Evolutionary conservation across 2,888 invertebrate species (phyloP).

Genomic region (Bombylius major): DNA sequence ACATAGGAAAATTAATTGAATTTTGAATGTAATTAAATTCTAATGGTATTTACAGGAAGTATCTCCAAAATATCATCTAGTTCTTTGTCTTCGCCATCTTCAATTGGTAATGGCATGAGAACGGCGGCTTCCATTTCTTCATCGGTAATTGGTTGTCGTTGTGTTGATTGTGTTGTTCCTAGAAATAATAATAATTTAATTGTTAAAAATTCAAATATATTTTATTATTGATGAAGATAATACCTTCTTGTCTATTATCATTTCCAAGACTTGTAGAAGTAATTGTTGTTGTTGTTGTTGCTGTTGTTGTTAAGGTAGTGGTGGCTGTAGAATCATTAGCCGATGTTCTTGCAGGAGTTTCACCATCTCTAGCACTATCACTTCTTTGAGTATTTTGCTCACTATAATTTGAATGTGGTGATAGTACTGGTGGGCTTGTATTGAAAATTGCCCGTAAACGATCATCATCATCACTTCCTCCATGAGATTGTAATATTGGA

Average conservation of each 20-base stretch:
- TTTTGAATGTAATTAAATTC: too few species aligned
- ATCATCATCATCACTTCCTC: conserved; percentile 2
- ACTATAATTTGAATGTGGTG: too few species aligned
- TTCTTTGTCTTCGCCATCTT: conserved; percentile 11
- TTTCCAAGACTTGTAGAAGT: too few species aligned
- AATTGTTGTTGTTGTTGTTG: not conserved
- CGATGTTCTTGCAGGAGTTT: not conserved
- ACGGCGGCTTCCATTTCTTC: conserved; percentile 8
- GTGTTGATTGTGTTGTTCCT: not conserved
- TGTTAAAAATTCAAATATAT: too few species aligned
- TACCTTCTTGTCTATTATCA: not conserved
- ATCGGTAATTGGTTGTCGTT: not conserved
- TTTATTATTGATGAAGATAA: too few species aligned
- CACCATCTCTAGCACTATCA: too few species aligned
- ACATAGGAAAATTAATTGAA: not conserved
- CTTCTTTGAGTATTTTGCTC: too few species aligned
- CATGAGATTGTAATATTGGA: not conserved
- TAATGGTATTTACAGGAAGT: conserved; percentile 4
- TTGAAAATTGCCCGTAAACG: not conserved
- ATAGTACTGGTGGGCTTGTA: too few species aligned
- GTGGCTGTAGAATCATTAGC: too few species aligned
- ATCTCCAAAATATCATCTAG: conserved; percentile 11
- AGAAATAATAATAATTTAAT: too few species aligned
- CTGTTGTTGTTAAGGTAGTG: not conserved
- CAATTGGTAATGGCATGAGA: conserved; percentile 7